These are phyloP conservation scores for Echinometra lucunter DNA, from an alignment of 53 echinoderm and acorn worm species.

Conservation along the genomic window DNA sequence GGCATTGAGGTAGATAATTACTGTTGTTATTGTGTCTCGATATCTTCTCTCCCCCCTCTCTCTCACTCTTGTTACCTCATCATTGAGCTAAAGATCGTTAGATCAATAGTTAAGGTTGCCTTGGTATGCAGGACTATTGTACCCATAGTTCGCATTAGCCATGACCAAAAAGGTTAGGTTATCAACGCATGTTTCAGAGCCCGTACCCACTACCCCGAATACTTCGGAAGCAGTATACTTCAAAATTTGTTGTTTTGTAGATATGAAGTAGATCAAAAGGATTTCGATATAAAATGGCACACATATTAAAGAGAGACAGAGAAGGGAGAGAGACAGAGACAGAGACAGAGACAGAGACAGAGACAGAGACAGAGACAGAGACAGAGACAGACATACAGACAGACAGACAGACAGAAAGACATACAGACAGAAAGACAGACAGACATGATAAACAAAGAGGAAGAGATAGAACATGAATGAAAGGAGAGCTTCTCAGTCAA, in stretches of 20 bases:
- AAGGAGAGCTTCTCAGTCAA: neutral
- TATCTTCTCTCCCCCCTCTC: neutral
- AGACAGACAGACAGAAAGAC: too few species aligned
- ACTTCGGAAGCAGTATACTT: too few species aligned
- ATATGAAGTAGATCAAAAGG: neutral
- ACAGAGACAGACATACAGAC: too few species aligned
- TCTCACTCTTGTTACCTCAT: neutral
- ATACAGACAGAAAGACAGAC: too few species aligned
- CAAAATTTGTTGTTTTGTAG: too few species aligned
- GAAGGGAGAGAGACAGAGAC: neutral
- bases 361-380: too few species aligned
- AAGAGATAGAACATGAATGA: neutral
- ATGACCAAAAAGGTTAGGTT: neutral
- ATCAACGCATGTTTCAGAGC: neutral
- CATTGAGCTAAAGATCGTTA: neutral
- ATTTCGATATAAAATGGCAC: neutral
- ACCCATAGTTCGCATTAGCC: neutral
- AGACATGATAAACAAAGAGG: too few species aligned
- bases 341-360: neutral
- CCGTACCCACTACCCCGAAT: neutral
- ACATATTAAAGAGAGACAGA: neutral
- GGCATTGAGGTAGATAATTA: slow-evolving; percentile 5
- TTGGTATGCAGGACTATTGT: slow-evolving; percentile 4
- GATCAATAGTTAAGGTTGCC: neutral
- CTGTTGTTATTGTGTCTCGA: neutral